A percentile compares a stretch with the other conserved stretches of the same genome.
Conservation (phyloP, 2,113 vertebrate species). For the Chloroceryle aenea region DNA sequence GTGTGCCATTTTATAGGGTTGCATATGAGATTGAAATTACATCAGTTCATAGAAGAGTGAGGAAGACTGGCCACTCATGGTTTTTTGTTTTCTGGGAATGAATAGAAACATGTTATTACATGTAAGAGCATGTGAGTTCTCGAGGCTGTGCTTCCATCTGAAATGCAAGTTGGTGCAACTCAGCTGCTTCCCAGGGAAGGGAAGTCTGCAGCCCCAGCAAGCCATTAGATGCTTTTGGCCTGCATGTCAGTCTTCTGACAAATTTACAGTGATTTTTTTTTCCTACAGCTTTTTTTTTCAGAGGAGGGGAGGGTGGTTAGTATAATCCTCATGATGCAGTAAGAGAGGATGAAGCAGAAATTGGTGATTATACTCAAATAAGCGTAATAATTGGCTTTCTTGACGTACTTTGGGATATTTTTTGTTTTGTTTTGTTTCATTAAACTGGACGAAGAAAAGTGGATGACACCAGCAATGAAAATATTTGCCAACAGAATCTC, state of each 20-base stretch:
- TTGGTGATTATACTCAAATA: neutral
- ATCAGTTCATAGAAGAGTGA: neutral
- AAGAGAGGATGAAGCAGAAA: neutral
- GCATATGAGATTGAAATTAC: neutral
- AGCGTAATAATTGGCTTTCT: neutral
- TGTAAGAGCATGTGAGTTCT: neutral
- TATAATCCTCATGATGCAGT: neutral
- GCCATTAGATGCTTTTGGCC: neutral
- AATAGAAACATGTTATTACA: neutral
- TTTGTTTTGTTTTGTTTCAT: neutral
- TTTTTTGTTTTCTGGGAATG: neutral
- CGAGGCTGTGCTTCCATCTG: neutral
- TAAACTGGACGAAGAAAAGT: neutral
- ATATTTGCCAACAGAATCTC: neutral
- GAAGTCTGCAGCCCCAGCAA: neutral
- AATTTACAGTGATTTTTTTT: neutral
- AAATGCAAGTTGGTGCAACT: neutral
- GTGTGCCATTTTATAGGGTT: neutral
- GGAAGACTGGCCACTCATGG: neutral
- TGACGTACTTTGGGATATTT: neutral
- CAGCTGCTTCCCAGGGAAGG: neutral
- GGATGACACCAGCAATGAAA: neutral
- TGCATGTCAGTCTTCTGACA: neutral
- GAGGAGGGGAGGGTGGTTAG: neutral
- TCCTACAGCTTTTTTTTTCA: neutral